Percentiles rank a stretch among this genome's conserved stretches.
Evolutionary conservation across 2,888 invertebrate species (phyloP).

Genomic region (Zygogramma bicolorata): DNA sequence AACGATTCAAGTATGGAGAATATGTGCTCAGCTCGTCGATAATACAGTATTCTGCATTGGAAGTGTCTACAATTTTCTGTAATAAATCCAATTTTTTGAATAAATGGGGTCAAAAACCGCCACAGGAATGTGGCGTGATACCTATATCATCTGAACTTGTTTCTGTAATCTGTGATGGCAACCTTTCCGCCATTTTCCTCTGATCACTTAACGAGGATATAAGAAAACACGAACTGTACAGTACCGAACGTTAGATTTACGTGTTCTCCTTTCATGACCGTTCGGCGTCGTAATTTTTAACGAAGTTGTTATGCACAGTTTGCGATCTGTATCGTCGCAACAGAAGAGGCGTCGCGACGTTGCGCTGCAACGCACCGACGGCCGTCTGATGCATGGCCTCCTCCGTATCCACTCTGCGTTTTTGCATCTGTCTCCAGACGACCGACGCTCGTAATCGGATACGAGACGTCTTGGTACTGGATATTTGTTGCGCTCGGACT

Average conservation of each 20-base stretch:
- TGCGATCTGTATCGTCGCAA: constrained; percentile 49
- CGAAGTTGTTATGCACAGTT: constrained; percentile 57
- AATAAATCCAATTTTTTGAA: no score
- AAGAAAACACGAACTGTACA: neutral
- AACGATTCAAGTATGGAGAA: no score
- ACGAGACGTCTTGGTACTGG: neutral
- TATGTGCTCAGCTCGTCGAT: no score
- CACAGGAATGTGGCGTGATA: no score
- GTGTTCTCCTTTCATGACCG: constrained; percentile 48
- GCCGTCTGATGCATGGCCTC: constrained; percentile 53
- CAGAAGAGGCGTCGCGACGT: constrained; percentile 48
- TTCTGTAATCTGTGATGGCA: no score
- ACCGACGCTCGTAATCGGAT: neutral
- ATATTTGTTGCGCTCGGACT: no score
- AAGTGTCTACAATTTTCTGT: no score
- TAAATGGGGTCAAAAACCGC: no score
- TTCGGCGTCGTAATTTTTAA: constrained; percentile 52
- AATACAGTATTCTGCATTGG: no score
- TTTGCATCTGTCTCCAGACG: neutral
- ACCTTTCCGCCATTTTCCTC: neutral
- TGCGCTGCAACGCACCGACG: constrained; percentile 55
- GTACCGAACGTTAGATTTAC: constrained; percentile 46
- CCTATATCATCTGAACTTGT: no score
- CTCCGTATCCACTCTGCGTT: constrained; percentile 15
- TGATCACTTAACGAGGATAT: neutral